These are phyloP conservation scores for Intellagama lesueurii DNA, from an alignment of 2,797 vertebrate species.

Conservation along the genomic window DNA sequence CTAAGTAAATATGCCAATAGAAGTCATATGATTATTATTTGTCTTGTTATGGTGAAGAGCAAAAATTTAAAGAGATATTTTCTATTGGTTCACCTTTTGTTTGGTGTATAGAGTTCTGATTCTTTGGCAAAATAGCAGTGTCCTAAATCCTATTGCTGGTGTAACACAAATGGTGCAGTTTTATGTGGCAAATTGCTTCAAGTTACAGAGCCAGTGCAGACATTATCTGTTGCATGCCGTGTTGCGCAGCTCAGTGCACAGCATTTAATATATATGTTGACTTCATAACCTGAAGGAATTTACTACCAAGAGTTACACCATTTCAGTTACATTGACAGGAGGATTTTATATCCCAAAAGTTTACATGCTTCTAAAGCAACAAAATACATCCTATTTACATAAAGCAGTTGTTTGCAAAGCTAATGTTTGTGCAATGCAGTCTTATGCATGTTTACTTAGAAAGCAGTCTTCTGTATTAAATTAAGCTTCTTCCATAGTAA, in stretches of 20 bases:
- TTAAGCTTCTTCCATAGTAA: neutral
- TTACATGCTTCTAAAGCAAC: neutral
- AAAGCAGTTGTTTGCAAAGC: neutral
- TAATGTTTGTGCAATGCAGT: neutral
- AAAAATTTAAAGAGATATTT: neutral
- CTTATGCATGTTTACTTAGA: neutral
- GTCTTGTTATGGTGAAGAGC: neutral
- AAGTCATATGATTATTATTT: slow-evolving; percentile 5
- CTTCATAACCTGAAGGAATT: too few relatives aligned
- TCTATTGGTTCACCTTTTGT: neutral
- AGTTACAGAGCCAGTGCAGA: too few relatives aligned
- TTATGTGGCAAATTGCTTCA: too few relatives aligned
- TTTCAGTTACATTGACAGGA: too few relatives aligned
- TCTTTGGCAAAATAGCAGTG: too few relatives aligned
- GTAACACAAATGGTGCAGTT: too few relatives aligned
- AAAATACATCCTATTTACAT: neutral
- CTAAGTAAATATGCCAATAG: neutral
- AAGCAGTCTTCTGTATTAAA: neutral
- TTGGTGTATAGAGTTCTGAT: neutral
- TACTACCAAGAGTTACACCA: too few relatives aligned
- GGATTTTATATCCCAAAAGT: neutral
- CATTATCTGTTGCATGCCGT: too few relatives aligned
- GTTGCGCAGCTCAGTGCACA: too few relatives aligned
- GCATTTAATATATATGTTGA: too few relatives aligned
- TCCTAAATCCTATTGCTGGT: too few relatives aligned